These are phyloP conservation scores for Caretta caretta DNA, from an alignment of 2,113 vertebrate genomes.

Conservation along the genomic window DNA sequence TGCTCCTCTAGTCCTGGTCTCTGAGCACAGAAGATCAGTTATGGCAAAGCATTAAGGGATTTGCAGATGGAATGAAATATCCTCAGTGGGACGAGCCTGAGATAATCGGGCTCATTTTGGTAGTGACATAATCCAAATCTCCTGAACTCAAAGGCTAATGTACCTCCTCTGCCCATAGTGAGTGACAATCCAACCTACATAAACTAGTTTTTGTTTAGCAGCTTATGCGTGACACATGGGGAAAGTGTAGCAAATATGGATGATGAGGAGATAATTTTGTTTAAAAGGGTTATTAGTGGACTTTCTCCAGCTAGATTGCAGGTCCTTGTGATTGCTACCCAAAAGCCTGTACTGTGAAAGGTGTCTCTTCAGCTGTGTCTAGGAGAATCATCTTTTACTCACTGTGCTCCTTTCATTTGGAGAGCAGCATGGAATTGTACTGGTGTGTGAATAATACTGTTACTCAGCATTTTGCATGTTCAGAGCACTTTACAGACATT, in stretches of 20 bases:
- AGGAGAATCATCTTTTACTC: neutral
- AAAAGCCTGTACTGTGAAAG: accelerated
- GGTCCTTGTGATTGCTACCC: accelerated
- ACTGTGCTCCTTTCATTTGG: neutral
- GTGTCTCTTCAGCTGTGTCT: neutral
- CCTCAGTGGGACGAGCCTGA: neutral
- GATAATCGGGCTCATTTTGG: neutral
- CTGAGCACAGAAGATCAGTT: neutral
- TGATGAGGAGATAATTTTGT: accelerated
- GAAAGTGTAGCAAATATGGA: neutral
- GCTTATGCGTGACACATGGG: neutral
- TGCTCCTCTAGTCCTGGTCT: neutral
- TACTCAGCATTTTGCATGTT: neutral
- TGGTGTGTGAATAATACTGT: neutral
- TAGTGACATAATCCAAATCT: neutral
- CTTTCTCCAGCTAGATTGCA: neutral
- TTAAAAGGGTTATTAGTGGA: neutral
- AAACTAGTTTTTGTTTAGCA: neutral
- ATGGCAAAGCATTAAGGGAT: neutral
- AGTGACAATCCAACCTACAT: accelerated
- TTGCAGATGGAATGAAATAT: neutral
- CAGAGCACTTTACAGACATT: neutral
- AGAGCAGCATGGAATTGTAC: accelerated
- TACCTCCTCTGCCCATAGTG: neutral
- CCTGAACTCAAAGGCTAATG: accelerated